These are phyloP conservation scores for Nephrotoma appendiculata DNA, from an alignment of 2,888 invertebrate species.

Conservation along the genomic window DNA sequence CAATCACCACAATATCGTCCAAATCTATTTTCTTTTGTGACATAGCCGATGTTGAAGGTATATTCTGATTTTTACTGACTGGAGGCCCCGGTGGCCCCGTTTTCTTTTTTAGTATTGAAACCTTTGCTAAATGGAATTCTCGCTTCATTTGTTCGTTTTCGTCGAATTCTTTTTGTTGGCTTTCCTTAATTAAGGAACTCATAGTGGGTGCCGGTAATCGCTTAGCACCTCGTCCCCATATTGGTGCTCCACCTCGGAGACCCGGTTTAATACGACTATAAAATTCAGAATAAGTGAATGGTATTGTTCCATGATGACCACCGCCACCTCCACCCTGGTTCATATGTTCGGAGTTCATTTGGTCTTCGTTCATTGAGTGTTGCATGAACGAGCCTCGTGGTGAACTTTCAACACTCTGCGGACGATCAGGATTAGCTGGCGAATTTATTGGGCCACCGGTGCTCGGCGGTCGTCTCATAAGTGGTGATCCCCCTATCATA, in stretches of 20 bases:
- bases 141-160: slow-evolving; percentile 18
- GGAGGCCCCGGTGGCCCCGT: slow-evolving; percentile 21
- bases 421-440: slow-evolving; percentile 41
- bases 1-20: slow-evolving; percentile 19
- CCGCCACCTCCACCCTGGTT: slow-evolving; percentile 32
- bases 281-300: slow-evolving; percentile 21
- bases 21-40: slow-evolving; percentile 18
- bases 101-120: slow-evolving; percentile 44
- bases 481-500: slow-evolving; percentile 31
- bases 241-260: slow-evolving; percentile 49
- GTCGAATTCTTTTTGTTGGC: slow-evolving; percentile 6
- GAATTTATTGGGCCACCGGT: slow-evolving; percentile 33
- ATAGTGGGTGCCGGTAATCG: slow-evolving; percentile 23
- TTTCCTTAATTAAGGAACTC: background rate
- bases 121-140: slow-evolving; percentile 36
- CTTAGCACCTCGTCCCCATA: slow-evolving; percentile 38
- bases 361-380: background rate
- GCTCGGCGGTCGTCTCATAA: slow-evolving; percentile 39
- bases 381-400: background rate
- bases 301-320: slow-evolving; percentile 41
- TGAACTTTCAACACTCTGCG: slow-evolving; percentile 42
- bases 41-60: slow-evolving; percentile 12
- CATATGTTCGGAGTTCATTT: background rate
- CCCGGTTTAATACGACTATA: slow-evolving; percentile 6
- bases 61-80: slow-evolving; percentile 20